Evolutionary conservation across 2,113 vertebrate species (phyloP).

Genomic region (Pterocles orientalis): DNA sequence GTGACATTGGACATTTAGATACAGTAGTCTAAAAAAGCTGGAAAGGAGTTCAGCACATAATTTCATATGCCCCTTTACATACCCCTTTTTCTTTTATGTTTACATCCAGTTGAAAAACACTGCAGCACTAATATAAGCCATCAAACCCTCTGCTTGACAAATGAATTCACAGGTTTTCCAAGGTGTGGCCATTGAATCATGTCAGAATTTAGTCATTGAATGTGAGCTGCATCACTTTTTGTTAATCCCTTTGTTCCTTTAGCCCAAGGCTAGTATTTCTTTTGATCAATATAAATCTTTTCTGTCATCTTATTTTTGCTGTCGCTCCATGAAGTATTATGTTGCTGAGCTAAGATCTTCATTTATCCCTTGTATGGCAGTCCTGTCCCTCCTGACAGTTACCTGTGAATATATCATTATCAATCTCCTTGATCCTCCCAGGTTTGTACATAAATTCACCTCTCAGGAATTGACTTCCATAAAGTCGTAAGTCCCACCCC

Average conservation of each 20-base stretch:
- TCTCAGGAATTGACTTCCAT: constrained; percentile 10
- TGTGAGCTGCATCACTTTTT: not conserved
- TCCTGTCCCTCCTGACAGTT: constrained; percentile 31
- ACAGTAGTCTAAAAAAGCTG: not conserved
- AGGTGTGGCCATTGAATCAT: not conserved
- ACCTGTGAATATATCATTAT: constrained; percentile 50
- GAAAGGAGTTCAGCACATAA: not conserved
- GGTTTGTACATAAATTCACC: constrained; percentile 46
- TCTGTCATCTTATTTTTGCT: constrained; percentile 31
- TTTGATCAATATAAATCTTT: constrained; percentile 48
- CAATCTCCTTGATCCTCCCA: constrained; percentile 44
- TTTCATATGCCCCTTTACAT: not conserved
- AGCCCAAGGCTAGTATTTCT: constrained; percentile 43
- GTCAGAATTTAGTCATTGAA: not conserved
- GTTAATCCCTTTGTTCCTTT: constrained; percentile 39
- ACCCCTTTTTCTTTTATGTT: not conserved
- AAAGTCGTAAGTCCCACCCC: not conserved
- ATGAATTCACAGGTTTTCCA: not conserved
- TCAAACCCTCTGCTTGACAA: not conserved
- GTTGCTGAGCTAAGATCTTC: constrained; percentile 35
- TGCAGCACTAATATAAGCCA: not conserved
- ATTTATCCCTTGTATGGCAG: constrained; percentile 29
- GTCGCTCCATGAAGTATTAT: constrained; percentile 22
- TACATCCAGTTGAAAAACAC: not conserved
- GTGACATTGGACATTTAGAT: not conserved